Conservation (phyloP, 2,113 vertebrate species). For the Pitta sordida region DNA sequence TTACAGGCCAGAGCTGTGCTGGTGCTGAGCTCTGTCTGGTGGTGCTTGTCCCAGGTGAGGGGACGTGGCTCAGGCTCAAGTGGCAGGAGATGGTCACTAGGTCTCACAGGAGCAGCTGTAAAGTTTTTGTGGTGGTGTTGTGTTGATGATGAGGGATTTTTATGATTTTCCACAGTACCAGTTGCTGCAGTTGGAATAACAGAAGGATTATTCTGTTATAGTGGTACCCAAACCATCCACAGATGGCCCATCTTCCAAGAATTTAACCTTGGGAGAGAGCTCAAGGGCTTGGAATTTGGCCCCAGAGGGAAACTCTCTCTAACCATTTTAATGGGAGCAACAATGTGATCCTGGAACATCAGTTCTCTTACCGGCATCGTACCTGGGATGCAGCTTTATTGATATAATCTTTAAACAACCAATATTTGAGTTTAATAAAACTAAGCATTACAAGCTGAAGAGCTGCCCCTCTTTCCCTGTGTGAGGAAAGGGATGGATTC, state of each 20-base stretch:
- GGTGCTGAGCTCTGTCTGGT: too few relatives aligned
- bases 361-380: neutral
- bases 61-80: fast-evolving
- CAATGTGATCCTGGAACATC: neutral
- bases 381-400: neutral
- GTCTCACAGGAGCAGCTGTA: neutral
- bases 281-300: neutral
- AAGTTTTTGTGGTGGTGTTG: neutral
- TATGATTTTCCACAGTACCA: neutral
- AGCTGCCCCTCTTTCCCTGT: neutral
- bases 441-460: neutral
- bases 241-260: neutral
- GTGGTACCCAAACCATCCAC: neutral
- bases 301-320: neutral
- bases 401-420: neutral
- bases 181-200: neutral
- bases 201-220: fast-evolving
- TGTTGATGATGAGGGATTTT: neutral
- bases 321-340: neutral
- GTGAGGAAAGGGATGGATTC: neutral
- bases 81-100: neutral
- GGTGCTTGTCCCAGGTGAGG: neutral
- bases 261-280: neutral
- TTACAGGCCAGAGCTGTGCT: too few relatives aligned
- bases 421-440: neutral